Percentiles rank a stretch among this genome's conserved stretches.
These are phyloP conservation scores for Ceriagrion tenellum DNA, from an alignment of 2,888 invertebrate genomes.

Conservation along the genomic window DNA sequence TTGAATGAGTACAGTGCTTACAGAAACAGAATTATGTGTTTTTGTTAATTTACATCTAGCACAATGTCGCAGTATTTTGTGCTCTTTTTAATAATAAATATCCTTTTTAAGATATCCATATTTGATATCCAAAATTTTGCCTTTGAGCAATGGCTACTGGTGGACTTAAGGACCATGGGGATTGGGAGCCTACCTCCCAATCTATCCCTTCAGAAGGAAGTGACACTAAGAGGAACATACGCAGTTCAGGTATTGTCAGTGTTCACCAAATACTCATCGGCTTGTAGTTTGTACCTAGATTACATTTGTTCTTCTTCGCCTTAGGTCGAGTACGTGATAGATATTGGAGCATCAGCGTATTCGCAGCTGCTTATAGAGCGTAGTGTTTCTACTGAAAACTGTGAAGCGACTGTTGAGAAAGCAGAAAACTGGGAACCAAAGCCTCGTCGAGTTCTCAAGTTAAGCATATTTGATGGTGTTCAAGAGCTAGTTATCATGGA, in stretches of 20 bases:
- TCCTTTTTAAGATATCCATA: conserved; percentile 75
- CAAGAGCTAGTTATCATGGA: conserved; percentile 87
- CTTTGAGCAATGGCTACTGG: conserved; percentile 84
- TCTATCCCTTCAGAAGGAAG: conserved; percentile 78
- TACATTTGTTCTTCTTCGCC: conserved; percentile 67
- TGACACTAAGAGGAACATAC: conserved; percentile 80
- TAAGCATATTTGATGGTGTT: conserved; percentile 87
- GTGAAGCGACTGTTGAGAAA: conserved; percentile 77
- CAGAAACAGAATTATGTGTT: neutral
- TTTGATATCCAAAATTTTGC: conserved; percentile 81
- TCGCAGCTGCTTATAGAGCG: conserved; percentile 46
- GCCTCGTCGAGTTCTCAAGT: conserved; percentile 84
- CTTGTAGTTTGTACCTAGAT: neutral
- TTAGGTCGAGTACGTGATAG: conserved; percentile 81
- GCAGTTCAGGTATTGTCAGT: conserved; percentile 79
- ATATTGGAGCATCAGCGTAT: conserved; percentile 81
- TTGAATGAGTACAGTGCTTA: neutral
- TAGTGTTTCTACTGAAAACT: conserved; percentile 73
- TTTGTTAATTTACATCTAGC: neutral
- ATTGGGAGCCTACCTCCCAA: conserved; percentile 82
- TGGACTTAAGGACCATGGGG: conserved; percentile 83
- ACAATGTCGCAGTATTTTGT: no score
- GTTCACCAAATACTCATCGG: neutral
- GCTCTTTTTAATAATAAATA: no score
- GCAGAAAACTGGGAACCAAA: conserved; percentile 81